These are phyloP conservation scores for Brachionus manjavacas DNA, from an alignment of 1,140 invertebrate genomes.

Conservation along the genomic window DNA sequence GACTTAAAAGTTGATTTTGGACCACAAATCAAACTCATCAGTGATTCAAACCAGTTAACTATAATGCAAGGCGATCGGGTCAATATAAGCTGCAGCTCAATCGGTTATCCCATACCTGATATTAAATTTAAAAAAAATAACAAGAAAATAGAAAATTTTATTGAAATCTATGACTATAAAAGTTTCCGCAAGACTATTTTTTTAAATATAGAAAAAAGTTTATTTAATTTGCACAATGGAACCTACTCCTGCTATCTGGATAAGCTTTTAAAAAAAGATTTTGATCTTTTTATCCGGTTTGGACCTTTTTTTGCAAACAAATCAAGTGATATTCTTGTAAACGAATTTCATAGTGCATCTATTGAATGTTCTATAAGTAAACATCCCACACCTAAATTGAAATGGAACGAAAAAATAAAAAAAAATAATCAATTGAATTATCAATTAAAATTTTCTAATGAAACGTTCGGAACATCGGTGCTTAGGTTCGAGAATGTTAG, in stretches of 20 bases:
- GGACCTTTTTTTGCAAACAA: not conserved
- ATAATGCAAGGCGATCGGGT: not conserved
- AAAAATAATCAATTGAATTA: not conserved
- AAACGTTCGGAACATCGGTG: not conserved
- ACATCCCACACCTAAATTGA: not conserved
- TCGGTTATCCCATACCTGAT: conserved; percentile 6
- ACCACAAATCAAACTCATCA: not conserved
- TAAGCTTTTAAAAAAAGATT: not conserved
- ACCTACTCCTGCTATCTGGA: not conserved
- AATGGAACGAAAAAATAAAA: not conserved
- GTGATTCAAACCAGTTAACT: not conserved
- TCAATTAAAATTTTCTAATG: not conserved
- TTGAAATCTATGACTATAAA: not conserved
- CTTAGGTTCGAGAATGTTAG: not conserved
- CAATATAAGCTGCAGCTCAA: not conserved
- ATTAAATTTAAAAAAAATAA: not conserved
- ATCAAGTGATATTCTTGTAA: not conserved
- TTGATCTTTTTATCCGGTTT: not conserved
- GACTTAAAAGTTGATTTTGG: not conserved
- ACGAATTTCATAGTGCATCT: not conserved
- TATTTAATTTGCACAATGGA: not conserved
- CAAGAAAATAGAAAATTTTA: not conserved
- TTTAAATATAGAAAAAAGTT: not conserved
- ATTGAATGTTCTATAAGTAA: not conserved
- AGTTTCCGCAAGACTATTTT: not conserved